Conservation (phyloP, 2,888 invertebrate species). For the Carpatolechia fugitivella region DNA sequence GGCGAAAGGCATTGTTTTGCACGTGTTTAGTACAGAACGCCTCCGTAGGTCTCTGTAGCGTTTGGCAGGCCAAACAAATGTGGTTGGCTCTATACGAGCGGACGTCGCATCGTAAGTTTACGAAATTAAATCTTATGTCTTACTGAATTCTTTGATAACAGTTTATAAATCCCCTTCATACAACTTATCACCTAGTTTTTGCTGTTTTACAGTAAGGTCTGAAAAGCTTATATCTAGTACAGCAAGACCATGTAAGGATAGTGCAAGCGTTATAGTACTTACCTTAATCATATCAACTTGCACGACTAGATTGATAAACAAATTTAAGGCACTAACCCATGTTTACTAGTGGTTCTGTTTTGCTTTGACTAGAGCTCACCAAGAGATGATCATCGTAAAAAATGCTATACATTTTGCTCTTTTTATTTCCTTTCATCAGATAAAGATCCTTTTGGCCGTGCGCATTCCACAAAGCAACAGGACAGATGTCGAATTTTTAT, state of each 20-base stretch:
- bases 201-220: too few species aligned
- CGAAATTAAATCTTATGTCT: too few species aligned
- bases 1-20: slow-evolving; percentile 66
- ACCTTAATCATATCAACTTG: too few species aligned
- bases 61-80: slow-evolving; percentile 34
- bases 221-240: too few species aligned
- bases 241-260: too few species aligned
- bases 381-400: not conserved
- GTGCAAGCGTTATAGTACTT: too few species aligned
- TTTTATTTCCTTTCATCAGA: slow-evolving; percentile 41
- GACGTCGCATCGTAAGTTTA: too few species aligned
- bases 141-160: too few species aligned
- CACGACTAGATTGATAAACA: too few species aligned
- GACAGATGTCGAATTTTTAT: slow-evolving; percentile 66
- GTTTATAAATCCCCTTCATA: too few species aligned
- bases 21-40: slow-evolving; percentile 61
- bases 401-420: slow-evolving; percentile 39
- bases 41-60: slow-evolving; percentile 46
- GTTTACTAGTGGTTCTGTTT: not conserved
- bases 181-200: too few species aligned
- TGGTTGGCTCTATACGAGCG: slow-evolving; percentile 37
- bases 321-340: too few species aligned
- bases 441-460: slow-evolving; percentile 40
- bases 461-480: slow-evolving; percentile 49
- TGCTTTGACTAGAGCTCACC: not conserved